Percentiles rank a stretch among this genome's conserved stretches.
phyloP scores from a whole-genome alignment of 2,888 invertebrate species.

The Boloria selene region DNA sequence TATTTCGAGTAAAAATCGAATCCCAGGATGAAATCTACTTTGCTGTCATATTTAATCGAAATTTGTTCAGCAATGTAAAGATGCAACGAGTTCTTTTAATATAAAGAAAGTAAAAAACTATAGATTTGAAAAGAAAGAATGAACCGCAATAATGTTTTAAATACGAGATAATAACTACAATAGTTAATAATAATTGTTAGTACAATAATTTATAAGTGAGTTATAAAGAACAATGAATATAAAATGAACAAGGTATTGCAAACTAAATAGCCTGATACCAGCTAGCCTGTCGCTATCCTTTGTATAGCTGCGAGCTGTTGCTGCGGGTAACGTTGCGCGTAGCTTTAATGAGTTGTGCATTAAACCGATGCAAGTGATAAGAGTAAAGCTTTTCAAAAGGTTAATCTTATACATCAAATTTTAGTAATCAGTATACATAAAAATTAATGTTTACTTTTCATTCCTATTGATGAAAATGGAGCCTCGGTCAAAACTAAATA shows the following conservation, averaged over 20 bases:
- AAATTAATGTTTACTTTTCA: no score
- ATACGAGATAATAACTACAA: neutral
- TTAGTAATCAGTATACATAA: no score
- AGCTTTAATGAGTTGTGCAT: conserved; percentile 18
- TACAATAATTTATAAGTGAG: neutral
- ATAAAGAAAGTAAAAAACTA: no score
- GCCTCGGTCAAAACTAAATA: no score
- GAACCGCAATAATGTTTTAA: neutral
- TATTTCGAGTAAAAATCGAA: neutral
- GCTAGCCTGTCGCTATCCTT: conserved; percentile 13
- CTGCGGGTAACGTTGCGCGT: conserved; percentile 11
- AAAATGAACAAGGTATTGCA: neutral
- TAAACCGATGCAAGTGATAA: conserved; percentile 7
- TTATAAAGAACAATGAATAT: conserved; percentile 2
- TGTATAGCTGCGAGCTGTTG: conserved; percentile 16
- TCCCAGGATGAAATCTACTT: no score
- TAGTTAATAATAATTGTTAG: neutral
- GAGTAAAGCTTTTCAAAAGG: neutral
- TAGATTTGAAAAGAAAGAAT: no score
- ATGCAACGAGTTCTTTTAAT: no score
- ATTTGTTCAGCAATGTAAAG: no score
- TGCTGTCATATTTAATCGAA: no score
- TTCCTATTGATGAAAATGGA: no score
- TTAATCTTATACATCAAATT: no score
- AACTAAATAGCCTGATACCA: neutral